Evolutionary conservation across 2,113 vertebrate genomes (phyloP), one percentile per base, ranked within the genome.

Genomic region (Pseudorectes ferrugineus): DNA sequence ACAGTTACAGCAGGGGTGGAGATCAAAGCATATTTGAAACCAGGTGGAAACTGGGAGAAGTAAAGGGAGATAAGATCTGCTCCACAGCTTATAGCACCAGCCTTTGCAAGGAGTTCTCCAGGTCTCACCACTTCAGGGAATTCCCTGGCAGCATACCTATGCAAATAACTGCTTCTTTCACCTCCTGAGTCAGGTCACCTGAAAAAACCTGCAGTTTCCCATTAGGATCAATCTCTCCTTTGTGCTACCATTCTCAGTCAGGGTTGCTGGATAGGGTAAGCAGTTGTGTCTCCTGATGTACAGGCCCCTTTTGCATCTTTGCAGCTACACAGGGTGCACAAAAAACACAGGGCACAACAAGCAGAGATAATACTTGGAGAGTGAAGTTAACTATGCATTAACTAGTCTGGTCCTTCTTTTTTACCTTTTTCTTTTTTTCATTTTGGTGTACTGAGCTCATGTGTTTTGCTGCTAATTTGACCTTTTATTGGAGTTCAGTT

Each of bases 21-120:
- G 45, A 91, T 65, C 36, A 91, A 91, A 92, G n/a, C 11, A 14
- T 70, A 15, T 77, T 62, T 65, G 31, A 88, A 85, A 90, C 7
- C 5, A 11, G 19, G 43, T 62, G 11, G 70, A 77, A 94, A 70
- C 11, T 0, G 0, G 46, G 23, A 74, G 59, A 35, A 45, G 13
- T 15, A 59, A 88, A 67, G 19, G 31, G 25, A 79, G 65, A 77
- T 43, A 57, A 66, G 8, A 28, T 84, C 42, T 89, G 10, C 6
- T 78, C 42, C 52, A 42, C 20, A 74, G 17, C 2, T 72, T 54
- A 20, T 1, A 36, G 17, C 22, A 43, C 9, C 10, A n/a, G 35
- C 18, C 17, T 66, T 61, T 80, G 20, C 17, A 68, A 43, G 29
- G 51, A 77, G 13, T 20, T 67, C 29, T 73, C 29, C 48, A 42